Base-by-base conservation (phyloP, 2,888 invertebrate genomes). In the Octodonta nipae region DNA sequence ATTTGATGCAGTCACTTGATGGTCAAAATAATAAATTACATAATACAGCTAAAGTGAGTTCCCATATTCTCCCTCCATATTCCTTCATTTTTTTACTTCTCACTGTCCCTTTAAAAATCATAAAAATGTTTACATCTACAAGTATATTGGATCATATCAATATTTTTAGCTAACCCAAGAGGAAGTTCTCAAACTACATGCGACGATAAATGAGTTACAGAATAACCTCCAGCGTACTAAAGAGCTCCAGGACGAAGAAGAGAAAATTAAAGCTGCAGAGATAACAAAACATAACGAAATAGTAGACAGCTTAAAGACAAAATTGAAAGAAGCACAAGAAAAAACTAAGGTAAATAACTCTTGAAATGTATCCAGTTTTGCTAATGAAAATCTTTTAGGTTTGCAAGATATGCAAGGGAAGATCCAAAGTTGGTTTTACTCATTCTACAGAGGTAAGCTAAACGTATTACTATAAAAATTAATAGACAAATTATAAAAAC, bases 181-280 rank as follows among this genome's bases (percentile, higher is more conserved):
- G 5, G 50, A 50, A 36, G 34, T 49, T 5, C 29, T 20, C 13
- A 44, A 44, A 33, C 32, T 50, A 12, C 43, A 42, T 28, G 25
- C 26, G n/a, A 49, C 48, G 1, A 48, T 50, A 26, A 45, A 44
- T 26, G 45, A 48, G 24, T 35, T 50, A 17, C 40, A 42, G 24
- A 26, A 15, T 25, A 44, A 44, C 24, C 35, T 50, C 24, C 41
- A 47, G 24, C 34, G 32, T 29, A 44, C 43, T 6, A 41, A 34
- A 29, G 7, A 34, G 8, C 13, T 41, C 11, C 47, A 44, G 27
- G 48, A 46, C 8, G 35, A 46, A 13, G 45, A 50, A 35, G 44
- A 47, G 28, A 41, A 33, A 40, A 12, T 7, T 4, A 36, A 28
- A 15, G 15, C 12, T 13, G n/a, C 8, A 22, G 27, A 25, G 6